These are phyloP conservation scores for Trichogramma dendrolimi DNA, from an alignment of 2,888 invertebrate genomes.

Conservation along the genomic window DNA sequence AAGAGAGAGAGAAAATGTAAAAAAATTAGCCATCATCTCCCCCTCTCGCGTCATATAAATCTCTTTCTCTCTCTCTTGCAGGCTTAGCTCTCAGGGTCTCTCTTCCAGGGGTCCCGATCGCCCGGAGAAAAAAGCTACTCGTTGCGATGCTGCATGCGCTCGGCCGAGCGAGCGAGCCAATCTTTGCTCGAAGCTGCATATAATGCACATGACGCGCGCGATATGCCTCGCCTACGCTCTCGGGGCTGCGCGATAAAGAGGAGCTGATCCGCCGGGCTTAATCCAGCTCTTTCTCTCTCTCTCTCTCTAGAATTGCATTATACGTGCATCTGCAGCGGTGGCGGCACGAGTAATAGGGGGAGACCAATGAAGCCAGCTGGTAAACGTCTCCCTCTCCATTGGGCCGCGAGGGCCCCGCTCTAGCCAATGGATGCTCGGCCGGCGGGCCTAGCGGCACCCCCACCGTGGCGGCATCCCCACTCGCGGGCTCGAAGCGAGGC, in stretches of 20 bases:
- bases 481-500: no score
- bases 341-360: not conserved
- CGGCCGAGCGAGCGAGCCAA: not conserved
- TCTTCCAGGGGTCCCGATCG: constrained; percentile 1
- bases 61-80: not conserved
- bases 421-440: constrained; percentile 28
- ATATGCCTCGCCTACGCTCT: constrained; percentile 34
- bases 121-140: constrained; percentile 12
- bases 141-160: constrained; percentile 2
- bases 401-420: constrained; percentile 18
- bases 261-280: constrained; percentile 19
- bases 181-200: not conserved
- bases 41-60: constrained; percentile 21
- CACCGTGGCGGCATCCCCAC: not conserved
- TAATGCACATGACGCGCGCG: not conserved
- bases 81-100: not conserved
- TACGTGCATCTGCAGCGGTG: constrained; percentile 10
- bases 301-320: not conserved
- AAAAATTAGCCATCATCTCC: constrained; percentile 1
- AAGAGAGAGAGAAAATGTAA: no score
- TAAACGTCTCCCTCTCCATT: constrained; percentile 24
- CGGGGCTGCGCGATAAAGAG: constrained; percentile 18
- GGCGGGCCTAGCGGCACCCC: constrained; percentile 29
- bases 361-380: constrained; percentile 35
- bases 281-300: constrained; percentile 12